Percentiles rank a stretch among this genome's conserved stretches.
These are phyloP conservation scores for Drosophila suboccidentalis DNA, from an alignment of 2,888 invertebrate species.

Conservation along the genomic window DNA sequence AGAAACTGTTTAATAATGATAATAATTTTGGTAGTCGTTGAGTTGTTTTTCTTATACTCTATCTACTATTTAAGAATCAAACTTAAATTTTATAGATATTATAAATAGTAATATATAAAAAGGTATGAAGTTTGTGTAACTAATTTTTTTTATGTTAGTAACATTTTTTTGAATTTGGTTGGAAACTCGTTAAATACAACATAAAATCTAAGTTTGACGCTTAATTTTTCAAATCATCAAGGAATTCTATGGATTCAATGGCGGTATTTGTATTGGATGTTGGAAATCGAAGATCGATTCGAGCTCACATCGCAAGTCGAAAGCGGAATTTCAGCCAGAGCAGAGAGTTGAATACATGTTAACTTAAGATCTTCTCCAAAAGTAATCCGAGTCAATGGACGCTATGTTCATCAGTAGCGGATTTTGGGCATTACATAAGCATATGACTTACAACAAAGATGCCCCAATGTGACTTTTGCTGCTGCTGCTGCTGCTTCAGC, in stretches of 20 bases:
- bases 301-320: background rate
- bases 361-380: background rate
- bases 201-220: too few relatives aligned
- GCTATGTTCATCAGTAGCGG: conserved; percentile 24
- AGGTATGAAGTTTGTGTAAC: too few relatives aligned
- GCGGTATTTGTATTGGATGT: background rate
- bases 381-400: conserved; percentile 46
- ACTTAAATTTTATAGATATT: background rate
- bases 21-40: background rate
- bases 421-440: conserved; percentile 46
- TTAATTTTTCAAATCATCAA: too few relatives aligned
- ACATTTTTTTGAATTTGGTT: too few relatives aligned
- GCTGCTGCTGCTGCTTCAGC: conserved; percentile 22
- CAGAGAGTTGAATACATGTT: background rate
- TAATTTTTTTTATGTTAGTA: too few relatives aligned
- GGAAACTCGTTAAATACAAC: too few relatives aligned
- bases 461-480: conserved; percentile 28
- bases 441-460: conserved; percentile 22
- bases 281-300: background rate
- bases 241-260: too few relatives aligned
- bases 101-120: background rate
- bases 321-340: too few relatives aligned
- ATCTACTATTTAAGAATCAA: background rate
- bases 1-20: background rate
- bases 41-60: background rate